Evolutionary conservation across 1,140 invertebrate genomes (phyloP).

Genomic region (Lasaia peninsularis): DNA sequence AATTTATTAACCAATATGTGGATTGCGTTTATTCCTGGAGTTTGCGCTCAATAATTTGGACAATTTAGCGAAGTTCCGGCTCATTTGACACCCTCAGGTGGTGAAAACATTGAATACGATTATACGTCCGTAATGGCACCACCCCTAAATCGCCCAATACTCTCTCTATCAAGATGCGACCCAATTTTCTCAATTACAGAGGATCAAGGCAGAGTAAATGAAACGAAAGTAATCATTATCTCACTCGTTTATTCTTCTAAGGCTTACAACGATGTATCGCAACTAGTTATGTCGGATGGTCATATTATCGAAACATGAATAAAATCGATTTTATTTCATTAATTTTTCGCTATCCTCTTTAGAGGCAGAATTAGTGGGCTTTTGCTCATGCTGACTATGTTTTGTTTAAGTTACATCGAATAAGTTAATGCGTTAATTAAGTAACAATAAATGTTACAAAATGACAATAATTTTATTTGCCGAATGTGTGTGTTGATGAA

Average conservation of each 20-base stretch:
- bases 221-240: slow-evolving; percentile 75
- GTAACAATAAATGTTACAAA: too few species aligned
- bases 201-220: slow-evolving; percentile 71
- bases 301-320: too few species aligned
- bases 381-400: too few species aligned
- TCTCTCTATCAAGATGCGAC: slow-evolving; percentile 58
- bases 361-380: too few species aligned
- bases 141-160: slow-evolving; percentile 51
- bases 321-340: too few species aligned
- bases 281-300: not conserved
- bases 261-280: not conserved
- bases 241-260: slow-evolving; percentile 58
- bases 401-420: too few species aligned
- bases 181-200: slow-evolving; percentile 70
- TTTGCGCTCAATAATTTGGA: not conserved
- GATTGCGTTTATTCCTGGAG: not conserved
- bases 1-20: not conserved
- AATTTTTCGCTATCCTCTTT: too few species aligned
- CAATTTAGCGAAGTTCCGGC: slow-evolving; percentile 16
- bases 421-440: too few species aligned
- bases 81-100: slow-evolving; percentile 63
- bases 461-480: too few species aligned
- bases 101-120: slow-evolving; percentile 65
- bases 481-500: too few species aligned
- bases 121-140: slow-evolving; percentile 57